Evolutionary conservation across 2,888 invertebrate species (phyloP), one percentile per base, ranked within the genome.

Genomic region (Oegoconia quadripuncta): DNA sequence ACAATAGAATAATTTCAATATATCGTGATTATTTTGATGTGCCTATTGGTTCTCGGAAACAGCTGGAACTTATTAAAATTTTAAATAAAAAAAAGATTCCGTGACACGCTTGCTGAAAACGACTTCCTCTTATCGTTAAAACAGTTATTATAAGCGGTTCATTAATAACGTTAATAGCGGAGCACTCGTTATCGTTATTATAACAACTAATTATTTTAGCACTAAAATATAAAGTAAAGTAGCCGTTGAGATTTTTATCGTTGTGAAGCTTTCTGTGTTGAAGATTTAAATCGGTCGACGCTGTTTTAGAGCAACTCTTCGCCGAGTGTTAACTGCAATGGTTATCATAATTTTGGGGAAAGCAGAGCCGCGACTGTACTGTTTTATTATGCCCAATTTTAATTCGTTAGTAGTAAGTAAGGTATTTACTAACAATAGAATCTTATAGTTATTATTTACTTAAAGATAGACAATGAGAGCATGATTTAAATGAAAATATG

Each of bases 101-200:
- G 57, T 56, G 69, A 70, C 64, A 59, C 55, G 59, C 52, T 50
- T 55, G 48, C 68, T 60, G 33, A 59, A 57, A 62, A 63, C 60
- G 55, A 69, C 74, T 74, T 77, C 77, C 78, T 62, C 61, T 62
- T 56, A 64, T 61, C 71, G 61, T 69, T 71, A 71, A 68, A 67
- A 59, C 52, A 48, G 53, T 58, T 59, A 51, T 55, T 59, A 54
- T 61, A 60, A 66, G 61, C 51, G 59, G 53, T 52, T 54, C 57
- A 64, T 66, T 71, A 66, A 64, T 64, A 55, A 51, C 47, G 63
- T 62, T 75, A 71, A 74, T 68, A 64, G 64, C 59, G 49, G 55
- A 58, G 59, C 66, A 66, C 63, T 64, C 58, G 67, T 75, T 71
- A 65, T 47, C 46, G 52, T 47, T 54, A n/a, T n/a, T n/a, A 58